Evolutionary conservation across 2,797 vertebrate genomes (phyloP), one percentile per base, ranked within the genome.

Genomic region (Pipistrellus kuhlii): DNA sequence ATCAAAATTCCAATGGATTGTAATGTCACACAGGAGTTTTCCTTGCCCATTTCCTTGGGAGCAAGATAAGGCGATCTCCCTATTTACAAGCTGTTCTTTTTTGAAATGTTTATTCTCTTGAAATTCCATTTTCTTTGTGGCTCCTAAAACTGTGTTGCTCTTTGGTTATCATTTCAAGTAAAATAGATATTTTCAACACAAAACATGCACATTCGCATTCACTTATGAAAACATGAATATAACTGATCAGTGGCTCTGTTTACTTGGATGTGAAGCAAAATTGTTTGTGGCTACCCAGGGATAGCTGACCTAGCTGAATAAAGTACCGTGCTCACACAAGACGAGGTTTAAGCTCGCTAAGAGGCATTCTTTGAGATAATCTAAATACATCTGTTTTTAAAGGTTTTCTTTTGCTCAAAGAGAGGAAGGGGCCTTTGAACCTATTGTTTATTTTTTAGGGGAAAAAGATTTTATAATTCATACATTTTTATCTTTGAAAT

Each of bases 131-230:
- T 91, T 84, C 48, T 91, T 15, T 85, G 1, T 51, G 66, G 48
- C 20, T 90, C n/a, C 95, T 38, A 23, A 69, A 94, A 72, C 10
- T 35, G 76, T 13, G 75, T 17, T 72, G 23, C 30, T 5, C 9
- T 66, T 96, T 73, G 64, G 84, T 94, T 80, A 55, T 81, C 88
- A 93, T 97, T 94, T 94, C 71, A 96, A 96, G 68, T n/a, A 75
- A 92, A 94, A 35, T 73, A 48, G 51, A 2, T 83, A 27, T 90
- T 97, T 93, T 95, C 59, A 78, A 69, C 82, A 93, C 69, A 38
- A 83, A 95, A 73, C 20, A 76, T 93, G 25, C 69, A 88, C 25
- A 71, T 80, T 20, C 66, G 85, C 41, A 14, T 83, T 96, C 86
- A 81, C 71, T 93, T 86, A 76, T 75, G 23, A 77, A 95, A 95